A percentile compares a stretch with the other conserved stretches of the same genome.
phyloP scores from a whole-genome alignment of 2,113 vertebrate genomes.

The Ophiodon elongatus region DNA sequence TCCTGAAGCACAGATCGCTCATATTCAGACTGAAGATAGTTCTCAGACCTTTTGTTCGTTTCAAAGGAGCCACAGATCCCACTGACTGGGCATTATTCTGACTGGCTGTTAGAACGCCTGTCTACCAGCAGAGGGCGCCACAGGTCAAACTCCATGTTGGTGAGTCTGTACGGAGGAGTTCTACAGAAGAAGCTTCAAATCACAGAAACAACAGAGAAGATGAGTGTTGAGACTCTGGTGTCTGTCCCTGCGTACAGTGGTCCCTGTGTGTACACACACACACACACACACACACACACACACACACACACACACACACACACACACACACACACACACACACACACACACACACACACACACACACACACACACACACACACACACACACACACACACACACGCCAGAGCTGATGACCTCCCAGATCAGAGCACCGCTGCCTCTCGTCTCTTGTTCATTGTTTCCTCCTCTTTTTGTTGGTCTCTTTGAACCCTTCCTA shows the following conservation, averaged over 20 bases:
- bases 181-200: slow-evolving; percentile 28
- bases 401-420: slow-evolving; percentile 39
- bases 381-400: slow-evolving; percentile 1
- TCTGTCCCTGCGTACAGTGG: slow-evolving; percentile 53
- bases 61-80: neutral
- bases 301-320: slow-evolving; percentile 11
- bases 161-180: neutral
- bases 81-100: neutral
- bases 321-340: slow-evolving; percentile 4
- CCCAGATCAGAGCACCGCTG: slow-evolving; percentile 41
- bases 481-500: slow-evolving; percentile 16
- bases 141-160: slow-evolving; percentile 41
- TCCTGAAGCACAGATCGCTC: too few relatives aligned
- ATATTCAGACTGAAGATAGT: neutral
- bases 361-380: slow-evolving; percentile 1
- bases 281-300: slow-evolving; percentile 8
- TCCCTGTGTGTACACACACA: slow-evolving; percentile 53
- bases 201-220: slow-evolving; percentile 25
- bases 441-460: slow-evolving; percentile 57
- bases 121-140: slow-evolving; percentile 77
- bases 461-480: slow-evolving; percentile 13
- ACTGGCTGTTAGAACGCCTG: neutral
- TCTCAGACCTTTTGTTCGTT: neutral
- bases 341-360: slow-evolving; percentile 14
- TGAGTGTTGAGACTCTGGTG: slow-evolving; percentile 19